These are phyloP conservation scores for Limnephilus rhombicus DNA, from an alignment of 2,888 invertebrate genomes.

Conservation along the genomic window DNA sequence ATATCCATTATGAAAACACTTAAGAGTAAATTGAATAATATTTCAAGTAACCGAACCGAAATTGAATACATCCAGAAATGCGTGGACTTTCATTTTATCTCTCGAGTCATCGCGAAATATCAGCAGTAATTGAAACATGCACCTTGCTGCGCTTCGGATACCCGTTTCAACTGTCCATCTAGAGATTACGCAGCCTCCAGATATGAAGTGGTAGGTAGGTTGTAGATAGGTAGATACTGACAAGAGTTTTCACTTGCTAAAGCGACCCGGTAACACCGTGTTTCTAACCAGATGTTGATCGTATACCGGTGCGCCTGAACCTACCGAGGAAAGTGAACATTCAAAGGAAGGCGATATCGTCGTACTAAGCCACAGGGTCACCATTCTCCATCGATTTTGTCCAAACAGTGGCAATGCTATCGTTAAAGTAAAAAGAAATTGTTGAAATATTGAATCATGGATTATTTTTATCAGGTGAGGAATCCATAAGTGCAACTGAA, in stretches of 20 bases:
- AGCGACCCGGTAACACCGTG: neutral
- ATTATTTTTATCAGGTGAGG: neutral
- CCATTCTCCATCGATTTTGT: neutral
- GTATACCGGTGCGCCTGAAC: neutral
- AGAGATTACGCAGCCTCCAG: neutral
- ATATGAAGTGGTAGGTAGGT: neutral
- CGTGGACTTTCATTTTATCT: conserved; percentile 16
- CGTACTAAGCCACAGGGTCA: conserved; percentile 17
- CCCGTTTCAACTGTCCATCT: neutral
- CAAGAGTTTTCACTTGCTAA: conserved; percentile 28
- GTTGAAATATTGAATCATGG: neutral
- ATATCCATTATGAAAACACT: neutral
- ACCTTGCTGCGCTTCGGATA: neutral
- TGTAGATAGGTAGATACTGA: neutral
- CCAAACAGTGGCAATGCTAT: neutral
- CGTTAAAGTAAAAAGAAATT: neutral
- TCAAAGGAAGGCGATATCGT: neutral
- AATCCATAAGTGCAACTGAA: neutral
- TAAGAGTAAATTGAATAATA: neutral
- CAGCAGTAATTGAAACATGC: conserved; percentile 5
- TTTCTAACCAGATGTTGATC: conserved; percentile 26
- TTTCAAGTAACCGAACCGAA: neutral
- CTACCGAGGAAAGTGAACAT: conserved; percentile 28
- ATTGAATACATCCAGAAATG: neutral
- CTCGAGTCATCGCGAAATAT: neutral